These are phyloP conservation scores for Parnassius smintheus DNA, from an alignment of 2,888 invertebrate genomes.

Conservation along the genomic window DNA sequence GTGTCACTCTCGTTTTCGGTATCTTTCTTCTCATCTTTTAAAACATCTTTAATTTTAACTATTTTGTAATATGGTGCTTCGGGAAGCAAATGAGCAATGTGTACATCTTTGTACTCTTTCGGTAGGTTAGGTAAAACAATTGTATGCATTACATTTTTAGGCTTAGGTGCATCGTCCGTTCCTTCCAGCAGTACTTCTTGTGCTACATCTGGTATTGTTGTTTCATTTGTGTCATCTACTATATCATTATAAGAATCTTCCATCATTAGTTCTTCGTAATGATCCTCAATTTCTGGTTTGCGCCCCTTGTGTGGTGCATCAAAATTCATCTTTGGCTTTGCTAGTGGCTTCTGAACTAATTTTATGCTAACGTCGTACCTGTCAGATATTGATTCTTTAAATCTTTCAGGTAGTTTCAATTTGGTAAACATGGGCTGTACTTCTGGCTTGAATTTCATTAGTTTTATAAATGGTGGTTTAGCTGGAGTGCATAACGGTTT, in stretches of 20 bases:
- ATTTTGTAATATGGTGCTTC: slow-evolving; percentile 68
- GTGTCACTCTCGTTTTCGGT: background rate
- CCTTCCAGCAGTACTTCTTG: slow-evolving; percentile 60
- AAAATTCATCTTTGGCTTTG: slow-evolving; percentile 21
- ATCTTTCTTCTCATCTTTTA: slow-evolving; percentile 26
- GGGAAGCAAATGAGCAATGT: slow-evolving; percentile 56
- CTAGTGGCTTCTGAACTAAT: slow-evolving; percentile 36
- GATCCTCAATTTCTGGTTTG: slow-evolving; percentile 10
- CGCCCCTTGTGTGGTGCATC: slow-evolving; percentile 11
- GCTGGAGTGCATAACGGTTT: slow-evolving; percentile 31
- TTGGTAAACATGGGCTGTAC: slow-evolving; percentile 18
- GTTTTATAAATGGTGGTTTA: slow-evolving; percentile 44
- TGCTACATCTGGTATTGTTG: slow-evolving; percentile 59
- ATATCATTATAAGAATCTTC: slow-evolving; percentile 31
- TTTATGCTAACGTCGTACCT: slow-evolving; percentile 41
- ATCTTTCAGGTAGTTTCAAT: slow-evolving; percentile 54
- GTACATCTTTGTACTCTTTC: slow-evolving; percentile 42
- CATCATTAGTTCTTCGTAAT: slow-evolving; percentile 24
- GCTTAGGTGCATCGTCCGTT: slow-evolving; percentile 39
- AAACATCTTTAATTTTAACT: slow-evolving; percentile 53
- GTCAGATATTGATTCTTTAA: slow-evolving; percentile 37
- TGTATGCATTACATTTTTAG: slow-evolving; percentile 28
- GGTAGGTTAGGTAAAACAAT: slow-evolving; percentile 53
- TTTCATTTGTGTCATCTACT: slow-evolving; percentile 33
- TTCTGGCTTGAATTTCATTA: slow-evolving; percentile 45